Conservation (phyloP, 1,140 invertebrate species). For the Propsilocerus akamusi region DNA sequence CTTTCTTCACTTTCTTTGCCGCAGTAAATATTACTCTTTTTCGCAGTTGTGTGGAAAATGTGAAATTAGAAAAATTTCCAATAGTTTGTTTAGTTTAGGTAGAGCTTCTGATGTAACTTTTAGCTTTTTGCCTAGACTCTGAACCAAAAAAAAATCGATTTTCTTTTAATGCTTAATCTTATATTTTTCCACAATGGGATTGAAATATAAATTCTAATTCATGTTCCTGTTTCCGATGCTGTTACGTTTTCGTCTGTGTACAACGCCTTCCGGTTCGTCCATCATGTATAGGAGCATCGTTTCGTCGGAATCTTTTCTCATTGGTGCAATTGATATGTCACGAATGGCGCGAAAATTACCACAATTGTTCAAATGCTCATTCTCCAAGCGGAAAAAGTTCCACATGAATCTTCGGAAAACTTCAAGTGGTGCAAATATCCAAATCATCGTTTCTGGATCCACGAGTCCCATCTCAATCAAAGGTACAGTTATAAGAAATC, state of each 20-base stretch:
- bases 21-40: too few relatives aligned
- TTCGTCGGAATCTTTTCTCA: slow-evolving; percentile 17
- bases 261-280: slow-evolving; percentile 79
- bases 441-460: slow-evolving; percentile 54
- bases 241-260: slow-evolving; percentile 38
- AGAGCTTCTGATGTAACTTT: too few relatives aligned
- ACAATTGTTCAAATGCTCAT: slow-evolving; percentile 89
- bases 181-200: too few relatives aligned
- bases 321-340: slow-evolving; percentile 75
- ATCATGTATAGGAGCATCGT: slow-evolving; percentile 84
- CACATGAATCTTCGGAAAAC: slow-evolving; percentile 73
- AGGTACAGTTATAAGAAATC: slow-evolving; percentile 60
- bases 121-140: too few relatives aligned
- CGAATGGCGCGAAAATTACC: slow-evolving; percentile 82
- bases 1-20: too few relatives aligned
- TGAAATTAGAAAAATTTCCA: too few relatives aligned
- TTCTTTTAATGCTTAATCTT: too few relatives aligned
- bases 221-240: too few relatives aligned
- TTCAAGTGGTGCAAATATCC: slow-evolving; percentile 62
- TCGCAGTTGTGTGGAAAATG: too few relatives aligned
- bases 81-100: too few relatives aligned
- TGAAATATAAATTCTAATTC: too few relatives aligned
- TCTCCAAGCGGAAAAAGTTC: slow-evolving; percentile 88
- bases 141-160: too few relatives aligned
- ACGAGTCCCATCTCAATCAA: slow-evolving; percentile 54